Conservation (phyloP, 2,888 invertebrate genomes). For the Phaonia tiefii region DNA sequence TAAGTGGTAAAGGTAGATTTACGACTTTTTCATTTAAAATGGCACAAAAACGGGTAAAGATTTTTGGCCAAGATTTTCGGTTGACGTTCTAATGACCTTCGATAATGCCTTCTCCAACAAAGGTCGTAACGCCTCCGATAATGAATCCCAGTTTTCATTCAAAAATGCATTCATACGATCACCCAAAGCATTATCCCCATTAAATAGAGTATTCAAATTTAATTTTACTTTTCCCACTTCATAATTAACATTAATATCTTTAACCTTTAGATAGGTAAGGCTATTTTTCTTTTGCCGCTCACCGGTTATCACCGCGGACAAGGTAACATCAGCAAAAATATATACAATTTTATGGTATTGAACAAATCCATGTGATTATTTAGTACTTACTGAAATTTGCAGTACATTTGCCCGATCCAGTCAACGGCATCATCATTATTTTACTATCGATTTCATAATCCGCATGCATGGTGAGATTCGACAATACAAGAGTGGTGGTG, state of each 20-base stretch:
- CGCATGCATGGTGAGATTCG: slow-evolving; percentile 84
- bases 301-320: slow-evolving; percentile 83
- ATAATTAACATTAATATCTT: slow-evolving; percentile 85
- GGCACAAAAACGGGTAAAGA: too few relatives aligned
- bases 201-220: slow-evolving; percentile 87
- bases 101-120: slow-evolving; percentile 85
- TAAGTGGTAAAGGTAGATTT: too few relatives aligned
- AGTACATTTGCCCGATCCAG: slow-evolving; percentile 85
- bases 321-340: slow-evolving; percentile 86
- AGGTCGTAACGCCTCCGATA: slow-evolving; percentile 86
- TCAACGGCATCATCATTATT: slow-evolving; percentile 87
- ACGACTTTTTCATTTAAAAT: too few relatives aligned
- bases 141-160: slow-evolving; percentile 88
- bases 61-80: too few relatives aligned
- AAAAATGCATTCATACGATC: slow-evolving; percentile 88
- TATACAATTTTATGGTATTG: too few relatives aligned
- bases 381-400: slow-evolving; percentile 86
- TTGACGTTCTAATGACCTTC: slow-evolving; percentile 82
- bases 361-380: too few relatives aligned
- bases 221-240: slow-evolving; percentile 85
- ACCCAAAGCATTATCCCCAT: slow-evolving; percentile 86
- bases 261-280: slow-evolving; percentile 83
- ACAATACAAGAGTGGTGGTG: slow-evolving; percentile 84
- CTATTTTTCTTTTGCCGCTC: slow-evolving; percentile 82
- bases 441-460: slow-evolving; percentile 86